Percentiles rank a stretch among this genome's conserved stretches.
Evolutionary conservation across 2,113 vertebrate species (phyloP).

Genomic region (Aptenodytes forsteri): DNA sequence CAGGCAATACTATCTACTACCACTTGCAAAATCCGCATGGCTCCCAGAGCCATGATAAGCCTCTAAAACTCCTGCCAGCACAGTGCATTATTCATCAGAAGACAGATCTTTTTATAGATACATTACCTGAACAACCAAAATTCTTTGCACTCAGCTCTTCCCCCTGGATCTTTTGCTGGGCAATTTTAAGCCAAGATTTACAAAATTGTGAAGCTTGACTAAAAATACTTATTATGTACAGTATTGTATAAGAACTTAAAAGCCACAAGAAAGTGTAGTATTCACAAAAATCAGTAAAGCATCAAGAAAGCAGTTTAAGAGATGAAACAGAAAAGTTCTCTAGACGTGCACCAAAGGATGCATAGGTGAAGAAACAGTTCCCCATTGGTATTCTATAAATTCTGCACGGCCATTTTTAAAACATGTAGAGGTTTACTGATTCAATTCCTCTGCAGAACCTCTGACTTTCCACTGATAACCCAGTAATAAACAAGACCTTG

Average conservation of each 20-base stretch:
- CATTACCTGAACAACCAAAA: not conserved
- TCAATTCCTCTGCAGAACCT: not conserved
- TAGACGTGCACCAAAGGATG: not conserved
- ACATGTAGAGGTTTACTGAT: not conserved
- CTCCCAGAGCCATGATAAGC: not conserved
- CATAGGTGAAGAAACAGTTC: not conserved
- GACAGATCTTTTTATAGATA: not conserved
- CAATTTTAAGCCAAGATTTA: not conserved
- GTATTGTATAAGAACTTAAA: not conserved
- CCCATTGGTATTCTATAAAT: not conserved
- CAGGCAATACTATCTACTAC: not conserved
- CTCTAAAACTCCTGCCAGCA: not conserved
- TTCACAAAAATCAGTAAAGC: not conserved
- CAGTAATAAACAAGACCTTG: not conserved
- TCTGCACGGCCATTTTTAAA: not conserved
- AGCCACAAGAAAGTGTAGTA: not conserved
- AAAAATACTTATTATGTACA: not conserved
- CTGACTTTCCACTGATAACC: not conserved
- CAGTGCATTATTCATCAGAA: not conserved
- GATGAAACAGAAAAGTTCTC: not conserved
- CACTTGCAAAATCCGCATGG: rapidly evolving
- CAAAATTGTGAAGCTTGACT: not conserved
- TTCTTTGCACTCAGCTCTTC: not conserved
- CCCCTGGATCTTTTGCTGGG: not conserved
- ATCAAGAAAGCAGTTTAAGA: not conserved